Base-by-base conservation (phyloP, 1,140 invertebrate species). In the Solenopsis fugax region DNA sequence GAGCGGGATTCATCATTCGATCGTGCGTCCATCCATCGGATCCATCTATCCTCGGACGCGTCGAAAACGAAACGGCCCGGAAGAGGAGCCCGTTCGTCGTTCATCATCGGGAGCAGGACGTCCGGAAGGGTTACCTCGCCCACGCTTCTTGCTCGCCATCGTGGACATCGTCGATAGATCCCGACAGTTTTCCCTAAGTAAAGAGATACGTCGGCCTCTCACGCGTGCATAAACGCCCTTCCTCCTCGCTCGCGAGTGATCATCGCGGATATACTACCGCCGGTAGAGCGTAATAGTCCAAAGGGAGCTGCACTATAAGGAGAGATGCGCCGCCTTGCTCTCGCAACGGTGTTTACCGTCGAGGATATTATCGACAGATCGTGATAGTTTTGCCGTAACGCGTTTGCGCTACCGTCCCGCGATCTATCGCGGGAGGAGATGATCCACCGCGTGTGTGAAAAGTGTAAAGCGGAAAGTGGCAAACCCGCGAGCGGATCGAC, bases 1-100 rank as follows among this genome's bases (percentile, higher is more conserved):
- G 69, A 78, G 86, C 76, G 69, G 80, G 85, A 84, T 75, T 24
- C 54, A 71, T 85, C 76, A 81, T 75, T 87, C 54, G 80, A 85
- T 90, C 78, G 64, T 87, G 21, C 64, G 65, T 67, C 52, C 52
- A 50, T 85, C 62, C 7, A 41, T 41, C 29, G 37, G 21, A 56
- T 37, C 52, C 78, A 45, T 76, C 77, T n/a, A 58, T 60, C 37
- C 41, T 82, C 69, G 72, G 48, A 62, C 18, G 60, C 29, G 60
- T 81, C 34, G 56, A 73, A 75, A 84, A 75, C 80, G 52, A 73
- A 73, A 37, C 78, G 62, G 69, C 67, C 80, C 80, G 80, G 80
- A 84, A 84, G 69, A 73, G 24, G 18, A 21, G 41, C n/a, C 37
- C n/a, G 34, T 18, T 48, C 54, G 54, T 75, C 69, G 80, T 84